Base-by-base conservation (phyloP, 2,888 invertebrate species). In the Salticus scenicus region DNA sequence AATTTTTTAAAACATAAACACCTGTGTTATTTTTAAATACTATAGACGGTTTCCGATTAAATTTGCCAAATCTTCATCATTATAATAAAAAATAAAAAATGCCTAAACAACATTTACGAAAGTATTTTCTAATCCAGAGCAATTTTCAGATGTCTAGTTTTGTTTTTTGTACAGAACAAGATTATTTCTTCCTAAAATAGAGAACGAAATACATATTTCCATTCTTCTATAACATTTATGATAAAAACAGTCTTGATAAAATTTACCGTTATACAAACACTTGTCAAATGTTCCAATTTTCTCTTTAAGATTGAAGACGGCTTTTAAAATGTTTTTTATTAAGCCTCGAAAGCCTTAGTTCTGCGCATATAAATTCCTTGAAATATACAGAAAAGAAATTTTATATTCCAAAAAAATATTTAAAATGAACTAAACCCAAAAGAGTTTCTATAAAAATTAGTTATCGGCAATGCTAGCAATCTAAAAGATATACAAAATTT, bases 391-490 rank as follows among this genome's bases (percentile, higher is more conserved):
- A 47, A 47, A 47, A 47, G 17, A n/a, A 47, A 47, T 47, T 47
- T 47, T 47, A 47, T 47, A n/a, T 47, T 47, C 47, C 47, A 47
- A 47, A 10, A 47, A 47, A n/a, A 47, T 47, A n/a, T 47, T 12
- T 47, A 47, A 47, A 47, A 47, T 47, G 47, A 47, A 47, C 47
- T 47, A n/a, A 47, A n/a, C 47, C 47, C 47, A 47, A 47, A 17
- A 47, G 47, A 47, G 47, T 47, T 47, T 47, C 47, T 47, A 17
- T n/a, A 7, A 47, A 47, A 47, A 47, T 47, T 47, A n/a, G 47
- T 47, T 47, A 47, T 47, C 17, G 47, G 47, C 10, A 47, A 47
- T 47, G 8, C 12, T 47, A 47, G n/a, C 47, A 47, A 17, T 47
- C 47, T 47, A n/a, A 47, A 47, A 47, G 47, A 10, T 17, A 47